phyloP scores from a whole-genome alignment of 2,797 vertebrate species.

The Lycodopsis pacificus region DNA sequence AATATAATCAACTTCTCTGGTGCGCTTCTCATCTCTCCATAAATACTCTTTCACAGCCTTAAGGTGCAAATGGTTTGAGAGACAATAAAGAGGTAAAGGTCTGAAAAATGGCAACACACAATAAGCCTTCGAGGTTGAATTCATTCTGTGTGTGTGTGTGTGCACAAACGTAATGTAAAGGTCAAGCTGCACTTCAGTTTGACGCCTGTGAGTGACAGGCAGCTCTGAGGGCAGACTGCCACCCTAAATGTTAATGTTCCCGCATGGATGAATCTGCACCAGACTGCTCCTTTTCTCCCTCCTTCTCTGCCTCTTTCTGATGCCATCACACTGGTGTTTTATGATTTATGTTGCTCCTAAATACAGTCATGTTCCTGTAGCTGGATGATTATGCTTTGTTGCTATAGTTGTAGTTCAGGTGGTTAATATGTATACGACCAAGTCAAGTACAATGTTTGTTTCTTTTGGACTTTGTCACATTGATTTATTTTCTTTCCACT shows the following conservation, averaged over 20 bases:
- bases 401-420: background rate
- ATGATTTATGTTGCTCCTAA: slow-evolving; percentile 26
- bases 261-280: slow-evolving; percentile 73
- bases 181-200: slow-evolving; percentile 70
- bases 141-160: slow-evolving; percentile 27
- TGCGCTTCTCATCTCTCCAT: slow-evolving; percentile 11
- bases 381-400: background rate
- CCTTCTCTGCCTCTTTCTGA: background rate
- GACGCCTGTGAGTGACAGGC: slow-evolving; percentile 75
- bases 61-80: background rate
- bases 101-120: slow-evolving; percentile 10
- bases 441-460: slow-evolving; percentile 1
- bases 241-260: slow-evolving; percentile 80
- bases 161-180: slow-evolving; percentile 61
- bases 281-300: slow-evolving; percentile 5
- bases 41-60: background rate
- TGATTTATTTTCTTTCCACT: background rate
- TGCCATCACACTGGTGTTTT: slow-evolving; percentile 20
- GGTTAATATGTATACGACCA: background rate
- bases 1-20: background rate
- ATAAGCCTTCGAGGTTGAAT: slow-evolving; percentile 43
- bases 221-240: slow-evolving; percentile 60
- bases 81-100: slow-evolving; percentile 3
- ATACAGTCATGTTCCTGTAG: background rate
- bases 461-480: slow-evolving; percentile 9